Percentiles rank a stretch among this genome's conserved stretches.
Conservation (phyloP, 2,888 invertebrate genomes). For the Sceliomorpha sp. region DNA sequence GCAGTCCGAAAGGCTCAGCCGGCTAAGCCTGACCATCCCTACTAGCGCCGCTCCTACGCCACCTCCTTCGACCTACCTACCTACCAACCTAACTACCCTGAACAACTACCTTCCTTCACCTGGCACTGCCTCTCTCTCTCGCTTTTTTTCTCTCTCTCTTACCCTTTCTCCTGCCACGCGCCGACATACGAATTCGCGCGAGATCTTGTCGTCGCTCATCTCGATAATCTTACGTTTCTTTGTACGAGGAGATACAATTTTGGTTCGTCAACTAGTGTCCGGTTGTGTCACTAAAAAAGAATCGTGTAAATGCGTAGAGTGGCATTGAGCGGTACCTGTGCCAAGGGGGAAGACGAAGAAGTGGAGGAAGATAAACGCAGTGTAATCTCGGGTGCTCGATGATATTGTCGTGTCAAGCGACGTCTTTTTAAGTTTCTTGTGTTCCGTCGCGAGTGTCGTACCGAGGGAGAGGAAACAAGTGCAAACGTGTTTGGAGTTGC, state of each 20-base stretch:
- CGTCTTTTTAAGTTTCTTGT: conserved; percentile 21
- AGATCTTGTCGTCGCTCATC: conserved; percentile 12
- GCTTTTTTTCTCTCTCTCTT: conserved; percentile 14
- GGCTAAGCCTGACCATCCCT: conserved; percentile 73
- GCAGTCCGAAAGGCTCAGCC: conserved; percentile 78
- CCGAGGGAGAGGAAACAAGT: background rate
- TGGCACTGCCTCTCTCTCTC: background rate
- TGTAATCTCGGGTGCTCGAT: conserved; percentile 19
- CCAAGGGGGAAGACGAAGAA: conserved; percentile 22
- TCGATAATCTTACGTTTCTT: no score
- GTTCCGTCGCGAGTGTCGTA: conserved; percentile 25
- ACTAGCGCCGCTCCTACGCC: conserved; percentile 66
- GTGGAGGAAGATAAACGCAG: conserved; percentile 21
- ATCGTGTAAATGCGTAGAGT: conserved; percentile 26
- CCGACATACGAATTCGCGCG: no score
- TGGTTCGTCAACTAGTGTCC: conserved; percentile 10
- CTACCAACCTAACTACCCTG: conserved; percentile 31
- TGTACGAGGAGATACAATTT: no score
- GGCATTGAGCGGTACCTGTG: conserved; percentile 20
- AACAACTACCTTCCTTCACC: no score
- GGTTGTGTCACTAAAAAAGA: conserved; percentile 11
- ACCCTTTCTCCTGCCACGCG: no score
- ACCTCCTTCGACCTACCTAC: conserved; percentile 61
- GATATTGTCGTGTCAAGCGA: conserved; percentile 14
- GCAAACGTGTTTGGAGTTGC: background rate